Evolutionary conservation across 2,888 invertebrate genomes (phyloP), one percentile per base, ranked within the genome.

Genomic region (Dione vanillae): DNA sequence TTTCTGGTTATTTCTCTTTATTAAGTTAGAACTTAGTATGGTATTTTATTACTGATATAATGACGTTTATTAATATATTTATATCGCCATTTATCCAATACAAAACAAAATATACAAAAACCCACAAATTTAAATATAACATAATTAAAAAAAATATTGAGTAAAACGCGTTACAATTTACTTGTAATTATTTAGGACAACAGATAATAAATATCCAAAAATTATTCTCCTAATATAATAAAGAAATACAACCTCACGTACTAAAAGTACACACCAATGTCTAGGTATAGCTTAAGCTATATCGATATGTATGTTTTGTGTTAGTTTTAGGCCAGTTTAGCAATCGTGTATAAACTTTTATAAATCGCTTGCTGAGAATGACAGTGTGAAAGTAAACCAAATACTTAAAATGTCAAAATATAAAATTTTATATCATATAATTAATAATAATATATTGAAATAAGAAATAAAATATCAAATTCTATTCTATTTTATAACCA

Each of bases 221-320:
- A 58, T 8, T 10, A 20, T 27, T 45, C 45, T 14, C n/a, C 11
- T 9, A 45, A 61, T 7, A 11, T 16, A 45, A 61, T 45, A 61
- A 45, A 45, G 43, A 61, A 61, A 45, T 61, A 61, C n/a, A 61
- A 61, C 35, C 11, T 11, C 37, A 37, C 1, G 37, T 11, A 45
- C 27, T 45, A 43, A 61, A 19, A 27, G 59, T 27, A 45, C 61
- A 41, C 58, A 43, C 41, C 61, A 61, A 61, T 45, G 56, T 64
- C 49, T 37, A 47, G 47, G 47, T n/a, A 37, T 37, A 47, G 49
- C 62, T 64, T 64, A 58, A 59, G 59, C 43, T 43, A 59, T 59
- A 37, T 40, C 64, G 64, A 64, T 64, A 64, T 64, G 64, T 64
- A 64, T 51, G 12, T 51, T 64, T 51, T 64, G 64, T 49, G 64